Percentiles rank a stretch among this genome's conserved stretches.
Evolutionary conservation across 92 coral and sea anemone genomes (phyloP).

Genomic region (Virgularia gustaviana): DNA sequence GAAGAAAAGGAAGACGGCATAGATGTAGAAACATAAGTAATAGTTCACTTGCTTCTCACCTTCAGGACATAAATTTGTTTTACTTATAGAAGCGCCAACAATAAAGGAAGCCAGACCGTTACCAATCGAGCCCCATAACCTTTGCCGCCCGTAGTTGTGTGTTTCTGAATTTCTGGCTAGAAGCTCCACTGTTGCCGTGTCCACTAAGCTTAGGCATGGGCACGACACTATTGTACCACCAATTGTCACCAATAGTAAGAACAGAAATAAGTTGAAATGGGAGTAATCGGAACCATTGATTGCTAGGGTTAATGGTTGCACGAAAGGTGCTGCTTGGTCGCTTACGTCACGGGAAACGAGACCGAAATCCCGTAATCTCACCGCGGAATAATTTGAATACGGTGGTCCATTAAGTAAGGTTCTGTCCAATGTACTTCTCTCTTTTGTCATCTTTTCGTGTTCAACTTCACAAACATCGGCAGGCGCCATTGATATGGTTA

Average conservation of each 20-base stretch:
- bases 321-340: neutral
- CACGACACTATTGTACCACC: conserved; percentile 82
- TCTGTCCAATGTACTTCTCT: neutral
- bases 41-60: conserved; percentile 66
- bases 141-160: conserved; percentile 79
- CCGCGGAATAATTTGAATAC: neutral
- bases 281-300: neutral
- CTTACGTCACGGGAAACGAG: conserved; percentile 1
- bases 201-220: conserved; percentile 87
- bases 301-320: conserved; percentile 1
- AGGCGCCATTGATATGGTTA: conserved; percentile 71
- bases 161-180: conserved; percentile 65
- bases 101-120: conserved; percentile 94
- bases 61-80: conserved; percentile 67
- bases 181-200: conserved; percentile 79
- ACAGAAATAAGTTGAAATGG: conserved; percentile 62
- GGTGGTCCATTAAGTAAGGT: neutral
- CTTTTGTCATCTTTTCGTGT: neutral
- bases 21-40: conserved; percentile 79
- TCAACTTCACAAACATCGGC: conserved; percentile 54
- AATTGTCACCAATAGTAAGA: conserved; percentile 68
- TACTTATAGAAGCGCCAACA: conserved; percentile 85
- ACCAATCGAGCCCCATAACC: conserved; percentile 96
- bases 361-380: conserved; percentile 11
- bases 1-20: conserved; percentile 66